Percentiles rank a stretch among this genome's conserved stretches.
phyloP scores from a whole-genome alignment of 2,113 vertebrate species.

The Urocitellus parryii region DNA sequence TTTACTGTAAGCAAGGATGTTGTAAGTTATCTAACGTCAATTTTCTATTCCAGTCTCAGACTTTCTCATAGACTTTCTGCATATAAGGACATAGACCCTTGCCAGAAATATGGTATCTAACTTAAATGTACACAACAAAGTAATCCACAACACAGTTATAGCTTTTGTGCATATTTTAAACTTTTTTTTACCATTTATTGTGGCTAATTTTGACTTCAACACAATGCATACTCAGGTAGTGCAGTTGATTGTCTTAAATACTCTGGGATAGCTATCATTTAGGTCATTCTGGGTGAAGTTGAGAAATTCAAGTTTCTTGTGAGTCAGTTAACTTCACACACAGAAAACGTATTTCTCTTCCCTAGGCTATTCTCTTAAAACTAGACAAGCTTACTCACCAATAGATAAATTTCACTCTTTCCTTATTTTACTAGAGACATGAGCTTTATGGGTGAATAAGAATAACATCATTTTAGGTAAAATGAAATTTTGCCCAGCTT shows the following conservation, averaged over 20 bases:
- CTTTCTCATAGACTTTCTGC: not conserved
- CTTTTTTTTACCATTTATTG: not conserved
- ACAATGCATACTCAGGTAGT: not conserved
- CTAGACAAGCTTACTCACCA: not conserved
- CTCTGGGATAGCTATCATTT: not conserved
- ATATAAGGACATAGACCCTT: not conserved
- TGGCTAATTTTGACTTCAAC: not conserved
- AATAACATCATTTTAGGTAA: not conserved
- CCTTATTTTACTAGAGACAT: not conserved
- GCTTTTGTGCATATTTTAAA: not conserved
- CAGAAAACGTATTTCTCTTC: constrained; percentile 2
- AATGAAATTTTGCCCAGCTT: not conserved
- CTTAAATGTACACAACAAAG: not conserved
- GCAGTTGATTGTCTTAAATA: not conserved
- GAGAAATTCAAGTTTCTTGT: not conserved
- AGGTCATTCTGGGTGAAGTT: not conserved
- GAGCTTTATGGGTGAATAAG: not conserved
- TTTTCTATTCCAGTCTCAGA: constrained; percentile 1
- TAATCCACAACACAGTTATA: not conserved
- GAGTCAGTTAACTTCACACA: not conserved
- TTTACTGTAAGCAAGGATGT: not conserved
- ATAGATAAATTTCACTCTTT: not conserved
- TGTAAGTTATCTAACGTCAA: not conserved
- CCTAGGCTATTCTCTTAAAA: not conserved
- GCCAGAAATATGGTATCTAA: not conserved